Conservation (phyloP, 2,113 vertebrate genomes). For the Prunella himalayana region DNA sequence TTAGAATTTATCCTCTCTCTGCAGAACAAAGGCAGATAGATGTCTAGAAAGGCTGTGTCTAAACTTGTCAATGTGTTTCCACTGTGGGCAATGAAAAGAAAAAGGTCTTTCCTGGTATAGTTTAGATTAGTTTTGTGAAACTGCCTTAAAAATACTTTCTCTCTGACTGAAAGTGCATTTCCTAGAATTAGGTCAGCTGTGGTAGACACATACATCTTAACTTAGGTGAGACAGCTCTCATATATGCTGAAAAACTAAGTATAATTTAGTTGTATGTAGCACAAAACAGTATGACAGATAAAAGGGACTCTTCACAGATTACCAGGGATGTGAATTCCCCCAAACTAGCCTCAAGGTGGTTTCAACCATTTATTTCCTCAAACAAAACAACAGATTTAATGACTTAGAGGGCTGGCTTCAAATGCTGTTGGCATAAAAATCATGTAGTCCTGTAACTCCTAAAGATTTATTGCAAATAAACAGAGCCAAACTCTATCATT, state of each 20-base stretch:
- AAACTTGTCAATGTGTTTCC: not conserved
- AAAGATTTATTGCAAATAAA: constrained; percentile 28
- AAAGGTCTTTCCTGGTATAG: not conserved
- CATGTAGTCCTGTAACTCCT: not conserved
- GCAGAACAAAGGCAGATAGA: not conserved
- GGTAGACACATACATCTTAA: not conserved
- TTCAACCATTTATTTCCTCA: constrained; percentile 40
- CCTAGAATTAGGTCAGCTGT: not conserved
- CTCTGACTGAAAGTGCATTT: not conserved
- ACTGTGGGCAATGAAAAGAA: not conserved
- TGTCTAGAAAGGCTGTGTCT: not conserved
- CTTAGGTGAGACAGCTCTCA: not conserved
- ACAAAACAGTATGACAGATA: not conserved
- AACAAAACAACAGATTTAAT: constrained; percentile 36
- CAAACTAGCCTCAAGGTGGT: constrained; percentile 14
- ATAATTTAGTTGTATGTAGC: not conserved
- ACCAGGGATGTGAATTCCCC: not conserved
- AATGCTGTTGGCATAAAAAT: not conserved
- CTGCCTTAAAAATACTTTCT: not conserved
- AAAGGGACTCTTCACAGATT: not conserved
- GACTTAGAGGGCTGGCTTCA: not conserved
- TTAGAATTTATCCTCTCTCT: not conserved
- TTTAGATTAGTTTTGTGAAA: not conserved
- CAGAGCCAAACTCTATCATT: not conserved
- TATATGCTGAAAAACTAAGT: not conserved